phyloP scores from a whole-genome alignment of 1,140 invertebrate genomes.

The Halesus radiatus region DNA sequence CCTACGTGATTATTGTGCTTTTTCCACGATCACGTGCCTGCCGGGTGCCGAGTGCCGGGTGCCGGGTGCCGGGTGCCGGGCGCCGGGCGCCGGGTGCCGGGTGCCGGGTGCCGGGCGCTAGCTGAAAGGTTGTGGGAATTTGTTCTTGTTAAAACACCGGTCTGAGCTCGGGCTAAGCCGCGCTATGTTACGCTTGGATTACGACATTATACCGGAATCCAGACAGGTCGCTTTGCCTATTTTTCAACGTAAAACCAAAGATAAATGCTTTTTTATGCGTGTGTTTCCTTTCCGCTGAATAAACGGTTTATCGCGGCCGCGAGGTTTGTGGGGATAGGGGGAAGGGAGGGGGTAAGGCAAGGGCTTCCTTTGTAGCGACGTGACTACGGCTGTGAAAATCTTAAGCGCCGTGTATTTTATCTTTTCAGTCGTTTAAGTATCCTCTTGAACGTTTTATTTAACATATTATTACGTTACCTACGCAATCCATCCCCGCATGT shows the following conservation, averaged over 20 bases:
- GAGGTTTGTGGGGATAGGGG: too few species aligned
- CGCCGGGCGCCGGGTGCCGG: too few species aligned
- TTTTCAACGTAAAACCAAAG: constrained; percentile 23
- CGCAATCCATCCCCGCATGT: too few species aligned
- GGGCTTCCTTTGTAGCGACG: neutral
- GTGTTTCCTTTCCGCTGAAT: constrained; percentile 10
- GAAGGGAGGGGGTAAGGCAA: too few species aligned
- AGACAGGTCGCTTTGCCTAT: constrained; percentile 30
- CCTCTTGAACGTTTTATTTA: too few species aligned
- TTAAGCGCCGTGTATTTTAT: neutral
- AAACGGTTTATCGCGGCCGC: neutral
- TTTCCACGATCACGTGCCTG: constrained; percentile 36
- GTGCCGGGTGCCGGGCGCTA: neutral
- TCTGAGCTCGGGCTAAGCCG: neutral
- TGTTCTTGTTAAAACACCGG: constrained; percentile 48
- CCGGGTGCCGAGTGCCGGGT: too few species aligned
- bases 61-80: too few species aligned
- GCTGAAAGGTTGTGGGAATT: constrained; percentile 33
- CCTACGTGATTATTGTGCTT: constrained; percentile 51
- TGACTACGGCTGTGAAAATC: neutral
- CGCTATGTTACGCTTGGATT: constrained; percentile 9
- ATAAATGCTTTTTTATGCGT: constrained; percentile 35
- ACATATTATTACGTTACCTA: too few species aligned
- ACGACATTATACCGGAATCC: constrained; percentile 34
- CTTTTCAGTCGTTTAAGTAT: neutral